Evolutionary conservation across 2,888 invertebrate genomes (phyloP).

Genomic region (Dryocosmus kuriphilus): DNA sequence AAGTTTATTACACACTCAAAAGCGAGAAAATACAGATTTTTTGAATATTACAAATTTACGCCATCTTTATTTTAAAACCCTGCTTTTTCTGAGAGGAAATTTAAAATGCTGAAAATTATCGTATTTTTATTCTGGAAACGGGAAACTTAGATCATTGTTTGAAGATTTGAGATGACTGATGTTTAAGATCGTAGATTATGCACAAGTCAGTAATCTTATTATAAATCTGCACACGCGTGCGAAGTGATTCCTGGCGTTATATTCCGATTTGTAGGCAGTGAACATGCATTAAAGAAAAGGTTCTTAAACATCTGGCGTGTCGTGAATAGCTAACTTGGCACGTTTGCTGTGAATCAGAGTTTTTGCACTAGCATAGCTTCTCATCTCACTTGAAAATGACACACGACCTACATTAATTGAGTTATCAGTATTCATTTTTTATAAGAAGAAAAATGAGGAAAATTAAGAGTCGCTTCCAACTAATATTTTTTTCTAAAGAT

Average conservation of each 20-base stretch:
- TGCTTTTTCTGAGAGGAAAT: too few species aligned
- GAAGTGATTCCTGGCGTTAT: slow-evolving; percentile 31
- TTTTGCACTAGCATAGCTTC: slow-evolving; percentile 18
- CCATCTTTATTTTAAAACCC: too few species aligned
- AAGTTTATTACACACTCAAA: background rate
- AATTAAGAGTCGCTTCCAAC: background rate
- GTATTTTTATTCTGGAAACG: background rate
- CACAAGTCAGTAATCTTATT: slow-evolving; percentile 10
- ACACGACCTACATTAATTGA: slow-evolving; percentile 26
- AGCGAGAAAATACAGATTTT: too few species aligned
- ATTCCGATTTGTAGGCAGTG: slow-evolving; percentile 34
- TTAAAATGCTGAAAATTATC: too few species aligned
- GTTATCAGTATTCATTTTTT: slow-evolving; percentile 11
- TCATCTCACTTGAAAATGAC: slow-evolving; percentile 21
- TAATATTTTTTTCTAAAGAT: background rate
- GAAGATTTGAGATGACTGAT: background rate
- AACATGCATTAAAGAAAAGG: slow-evolving; percentile 35
- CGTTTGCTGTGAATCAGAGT: slow-evolving; percentile 32
- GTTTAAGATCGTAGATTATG: background rate
- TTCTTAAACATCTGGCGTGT: slow-evolving; percentile 36
- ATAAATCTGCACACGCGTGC: slow-evolving; percentile 19
- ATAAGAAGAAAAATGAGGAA: background rate
- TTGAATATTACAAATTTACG: too few species aligned
- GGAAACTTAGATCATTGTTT: background rate
- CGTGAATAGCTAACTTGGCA: slow-evolving; percentile 34